Conservation (phyloP, 1,140 invertebrate genomes). For the Pachypeltis micranthus region DNA sequence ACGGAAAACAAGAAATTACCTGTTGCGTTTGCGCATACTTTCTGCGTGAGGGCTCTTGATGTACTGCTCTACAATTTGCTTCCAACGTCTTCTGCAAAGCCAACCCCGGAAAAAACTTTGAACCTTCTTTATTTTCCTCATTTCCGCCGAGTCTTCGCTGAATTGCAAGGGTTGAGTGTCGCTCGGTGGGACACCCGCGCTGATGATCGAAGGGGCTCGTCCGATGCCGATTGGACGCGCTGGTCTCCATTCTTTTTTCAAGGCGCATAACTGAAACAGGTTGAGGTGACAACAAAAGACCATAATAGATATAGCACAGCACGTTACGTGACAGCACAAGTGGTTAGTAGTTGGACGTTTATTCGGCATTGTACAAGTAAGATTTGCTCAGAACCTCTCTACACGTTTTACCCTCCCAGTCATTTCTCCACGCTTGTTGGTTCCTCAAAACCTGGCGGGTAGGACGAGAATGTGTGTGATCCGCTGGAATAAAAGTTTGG, state of each 20-base stretch:
- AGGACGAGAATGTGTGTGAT: too few species aligned
- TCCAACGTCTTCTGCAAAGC: conserved; percentile 86
- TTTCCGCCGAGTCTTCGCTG: conserved; percentile 52
- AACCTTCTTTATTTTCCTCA: conserved; percentile 86
- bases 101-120: conserved; percentile 90
- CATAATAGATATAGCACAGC: too few species aligned
- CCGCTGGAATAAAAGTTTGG: too few species aligned
- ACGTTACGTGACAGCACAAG: too few species aligned
- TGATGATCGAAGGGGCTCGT: conserved; percentile 31
- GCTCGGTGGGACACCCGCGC: neutral
- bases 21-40: conserved; percentile 87
- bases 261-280: conserved; percentile 54
- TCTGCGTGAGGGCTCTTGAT: conserved; percentile 90
- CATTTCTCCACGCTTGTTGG: too few species aligned
- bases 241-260: conserved; percentile 64
- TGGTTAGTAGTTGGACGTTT: too few species aligned
- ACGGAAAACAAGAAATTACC: conserved; percentile 39
- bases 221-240: conserved; percentile 34
- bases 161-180: conserved; percentile 11
- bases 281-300: too few species aligned
- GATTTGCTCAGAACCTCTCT: too few species aligned
- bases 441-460: too few species aligned
- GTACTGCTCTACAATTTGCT: conserved; percentile 90
- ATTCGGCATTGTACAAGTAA: too few species aligned
- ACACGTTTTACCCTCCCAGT: too few species aligned